Percentiles rank a stretch among this genome's conserved stretches.
These are phyloP conservation scores for Pholis gunnellus DNA, from an alignment of 2,113 vertebrate species.

Conservation along the genomic window DNA sequence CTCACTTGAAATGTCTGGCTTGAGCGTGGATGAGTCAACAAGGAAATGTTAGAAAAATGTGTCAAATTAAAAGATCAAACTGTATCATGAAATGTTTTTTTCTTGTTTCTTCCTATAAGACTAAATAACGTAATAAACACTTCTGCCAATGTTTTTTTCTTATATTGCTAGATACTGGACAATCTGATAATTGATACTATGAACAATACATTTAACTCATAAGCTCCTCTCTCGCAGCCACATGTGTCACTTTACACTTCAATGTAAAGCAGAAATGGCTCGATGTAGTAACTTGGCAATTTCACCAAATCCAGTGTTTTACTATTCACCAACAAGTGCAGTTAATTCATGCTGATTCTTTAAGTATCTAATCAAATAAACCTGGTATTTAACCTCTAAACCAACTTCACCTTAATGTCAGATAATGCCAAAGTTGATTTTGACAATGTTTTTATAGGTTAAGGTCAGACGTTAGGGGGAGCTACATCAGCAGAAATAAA, in stretches of 20 bases:
- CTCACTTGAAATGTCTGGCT: neutral
- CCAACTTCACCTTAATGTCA: slow-evolving; percentile 1
- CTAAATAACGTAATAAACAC: neutral
- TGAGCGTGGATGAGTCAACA: neutral
- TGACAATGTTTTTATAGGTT: neutral
- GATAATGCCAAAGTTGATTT: neutral
- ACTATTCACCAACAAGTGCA: neutral
- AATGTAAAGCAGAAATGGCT: neutral
- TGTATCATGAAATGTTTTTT: neutral
- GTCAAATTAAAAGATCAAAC: neutral
- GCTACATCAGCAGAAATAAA: slow-evolving; percentile 11
- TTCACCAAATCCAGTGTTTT: neutral
- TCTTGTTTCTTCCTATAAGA: neutral
- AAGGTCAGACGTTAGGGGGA: slow-evolving; percentile 28
- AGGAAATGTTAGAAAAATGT: neutral
- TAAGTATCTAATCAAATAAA: neutral
- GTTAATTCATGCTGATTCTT: neutral
- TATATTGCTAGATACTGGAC: neutral
- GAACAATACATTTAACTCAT: neutral
- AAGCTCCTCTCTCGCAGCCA: neutral
- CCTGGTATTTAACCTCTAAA: neutral
- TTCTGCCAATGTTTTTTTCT: neutral
- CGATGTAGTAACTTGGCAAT: neutral
- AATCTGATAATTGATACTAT: neutral
- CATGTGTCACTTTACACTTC: neutral